Percentiles rank a stretch among this genome's conserved stretches.
These are phyloP conservation scores for Cetonia aurata DNA, from an alignment of 2,888 invertebrate genomes.

Conservation along the genomic window DNA sequence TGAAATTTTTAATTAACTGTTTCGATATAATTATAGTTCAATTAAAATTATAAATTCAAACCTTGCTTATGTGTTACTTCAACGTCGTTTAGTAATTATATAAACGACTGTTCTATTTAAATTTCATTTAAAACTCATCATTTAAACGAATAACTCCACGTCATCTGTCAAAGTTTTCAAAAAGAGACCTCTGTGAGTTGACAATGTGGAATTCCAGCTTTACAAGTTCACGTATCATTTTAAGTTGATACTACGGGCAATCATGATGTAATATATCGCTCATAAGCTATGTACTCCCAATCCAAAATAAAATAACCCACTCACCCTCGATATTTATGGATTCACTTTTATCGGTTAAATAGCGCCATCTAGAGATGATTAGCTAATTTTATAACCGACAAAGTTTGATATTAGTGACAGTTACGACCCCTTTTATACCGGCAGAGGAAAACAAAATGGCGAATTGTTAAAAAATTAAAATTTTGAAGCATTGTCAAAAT, in stretches of 20 bases:
- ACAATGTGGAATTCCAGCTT: no score
- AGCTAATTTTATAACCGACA: neutral
- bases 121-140: slow-evolving; percentile 33
- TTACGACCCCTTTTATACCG: slow-evolving; percentile 29
- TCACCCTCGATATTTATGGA: neutral
- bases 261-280: no score
- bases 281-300: no score
- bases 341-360: neutral
- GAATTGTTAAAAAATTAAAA: slow-evolving; percentile 49
- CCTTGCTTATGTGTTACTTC: slow-evolving; percentile 7
- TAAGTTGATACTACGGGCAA: no score
- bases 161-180: slow-evolving; percentile 50
- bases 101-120: slow-evolving; percentile 14
- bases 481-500: slow-evolving; percentile 53
- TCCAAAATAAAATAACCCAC: neutral
- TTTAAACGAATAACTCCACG: slow-evolving; percentile 49
- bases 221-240: no score
- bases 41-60: neutral
- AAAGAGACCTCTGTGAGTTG: slow-evolving; percentile 31
- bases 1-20: neutral
- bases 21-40: neutral
- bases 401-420: slow-evolving; percentile 8
- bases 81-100: neutral
- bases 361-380: neutral
- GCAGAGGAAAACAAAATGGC: slow-evolving; percentile 49